Evolutionary conservation across 2,797 vertebrate species (phyloP).

Genomic region (Lycodopsis pacificus): DNA sequence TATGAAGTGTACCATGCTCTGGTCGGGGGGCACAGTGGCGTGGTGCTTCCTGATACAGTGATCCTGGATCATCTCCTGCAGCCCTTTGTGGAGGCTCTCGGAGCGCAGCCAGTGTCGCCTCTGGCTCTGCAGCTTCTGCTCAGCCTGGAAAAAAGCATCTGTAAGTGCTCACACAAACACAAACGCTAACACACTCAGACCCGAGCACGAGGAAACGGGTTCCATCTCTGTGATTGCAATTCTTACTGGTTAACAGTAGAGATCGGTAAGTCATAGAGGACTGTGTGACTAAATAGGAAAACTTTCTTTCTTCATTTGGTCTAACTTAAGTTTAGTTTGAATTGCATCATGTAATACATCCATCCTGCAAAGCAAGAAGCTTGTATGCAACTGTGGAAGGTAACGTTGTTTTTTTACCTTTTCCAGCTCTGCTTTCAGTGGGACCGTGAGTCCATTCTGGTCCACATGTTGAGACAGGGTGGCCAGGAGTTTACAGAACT

Average conservation of each 20-base stretch:
- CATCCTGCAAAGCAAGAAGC: neutral
- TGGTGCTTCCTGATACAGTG: conserved; percentile 82
- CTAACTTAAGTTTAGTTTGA: neutral
- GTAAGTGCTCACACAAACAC: neutral
- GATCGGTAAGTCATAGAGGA: neutral
- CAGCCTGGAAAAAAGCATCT: conserved; percentile 70
- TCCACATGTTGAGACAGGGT: conserved; percentile 85
- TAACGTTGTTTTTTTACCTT: conserved; percentile 64
- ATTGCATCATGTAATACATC: neutral
- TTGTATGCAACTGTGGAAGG: neutral
- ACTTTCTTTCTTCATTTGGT: neutral
- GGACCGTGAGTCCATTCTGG: conserved; percentile 82
- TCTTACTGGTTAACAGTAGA: conserved; percentile 23
- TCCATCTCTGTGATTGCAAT: conserved; percentile 5
- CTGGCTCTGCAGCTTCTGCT: conserved; percentile 83
- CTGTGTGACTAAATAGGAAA: neutral
- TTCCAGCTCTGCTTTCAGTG: conserved; percentile 84
- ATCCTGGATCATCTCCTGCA: conserved; percentile 88
- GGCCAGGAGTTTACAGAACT: conserved; percentile 86
- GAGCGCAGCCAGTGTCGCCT: conserved; percentile 84
- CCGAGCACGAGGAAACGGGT: fast-evolving
- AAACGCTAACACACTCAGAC: neutral
- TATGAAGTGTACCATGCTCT: conserved; percentile 74
- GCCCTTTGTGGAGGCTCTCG: conserved; percentile 81
- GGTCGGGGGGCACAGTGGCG: conserved; percentile 61